A percentile compares a stretch with the other conserved stretches of the same genome.
These are phyloP conservation scores for Stictonetta naevosa DNA, from an alignment of 2,113 vertebrate genomes.

Conservation along the genomic window DNA sequence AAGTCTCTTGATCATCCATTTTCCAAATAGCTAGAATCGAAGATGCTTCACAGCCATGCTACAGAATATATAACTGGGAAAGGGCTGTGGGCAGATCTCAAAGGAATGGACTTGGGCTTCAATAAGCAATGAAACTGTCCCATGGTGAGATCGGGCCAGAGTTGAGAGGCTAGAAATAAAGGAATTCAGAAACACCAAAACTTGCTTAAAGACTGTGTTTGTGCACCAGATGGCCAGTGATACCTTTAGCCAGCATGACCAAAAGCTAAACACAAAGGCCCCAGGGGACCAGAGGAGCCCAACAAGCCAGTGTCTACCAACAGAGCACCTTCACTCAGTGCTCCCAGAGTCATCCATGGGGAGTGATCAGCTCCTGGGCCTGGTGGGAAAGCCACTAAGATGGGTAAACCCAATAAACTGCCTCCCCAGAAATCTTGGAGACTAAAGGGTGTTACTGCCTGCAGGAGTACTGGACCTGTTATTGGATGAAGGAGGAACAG, in stretches of 20 bases:
- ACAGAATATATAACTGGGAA: no score
- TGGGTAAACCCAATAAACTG: neutral
- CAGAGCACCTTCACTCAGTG: neutral
- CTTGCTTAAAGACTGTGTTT: no score
- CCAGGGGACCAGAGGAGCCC: neutral
- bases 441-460: neutral
- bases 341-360: fast-evolving
- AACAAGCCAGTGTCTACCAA: neutral
- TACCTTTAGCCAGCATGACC: no score
- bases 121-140: neutral
- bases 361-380: fast-evolving
- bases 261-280: neutral
- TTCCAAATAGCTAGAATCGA: neutral
- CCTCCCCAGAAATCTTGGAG: neutral
- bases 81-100: neutral
- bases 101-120: neutral
- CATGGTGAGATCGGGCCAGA: no score
- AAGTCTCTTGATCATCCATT: neutral
- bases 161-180: neutral
- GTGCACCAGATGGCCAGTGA: no score
- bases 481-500: neutral
- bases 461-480: neutral
- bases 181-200: no score
- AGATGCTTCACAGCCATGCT: no score
- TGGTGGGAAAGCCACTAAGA: neutral